Percentiles rank a stretch among this genome's conserved stretches.
These are phyloP conservation scores for Chaetogeoica ovagalla DNA, from an alignment of 2,888 invertebrate species.

Conservation along the genomic window DNA sequence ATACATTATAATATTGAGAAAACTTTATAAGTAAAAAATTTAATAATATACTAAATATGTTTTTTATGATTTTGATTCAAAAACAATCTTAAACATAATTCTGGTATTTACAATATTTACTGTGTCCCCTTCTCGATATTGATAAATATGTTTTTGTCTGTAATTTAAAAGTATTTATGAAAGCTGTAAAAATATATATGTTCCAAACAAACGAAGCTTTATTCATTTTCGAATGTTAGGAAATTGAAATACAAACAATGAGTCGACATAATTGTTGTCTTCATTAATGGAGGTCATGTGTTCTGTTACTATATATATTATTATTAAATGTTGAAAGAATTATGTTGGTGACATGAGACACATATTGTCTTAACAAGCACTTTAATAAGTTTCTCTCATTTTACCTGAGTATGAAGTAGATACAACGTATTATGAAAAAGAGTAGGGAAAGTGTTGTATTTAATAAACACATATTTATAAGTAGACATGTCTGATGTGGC, in stretches of 20 bases:
- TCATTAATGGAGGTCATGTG: constrained; percentile 10
- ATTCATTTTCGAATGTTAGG: background rate
- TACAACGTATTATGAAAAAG: too few species aligned
- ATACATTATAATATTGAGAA: too few species aligned
- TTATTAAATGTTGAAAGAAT: background rate
- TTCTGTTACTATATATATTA: background rate
- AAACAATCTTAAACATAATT: background rate
- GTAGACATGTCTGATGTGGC: too few species aligned
- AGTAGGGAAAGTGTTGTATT: too few species aligned
- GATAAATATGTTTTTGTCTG: too few species aligned
- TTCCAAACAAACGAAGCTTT: background rate
- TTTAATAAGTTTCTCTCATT: background rate
- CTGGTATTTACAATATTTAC: background rate
- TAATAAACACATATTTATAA: too few species aligned
- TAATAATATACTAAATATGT: too few species aligned
- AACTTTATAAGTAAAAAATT: too few species aligned
- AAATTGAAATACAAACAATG: background rate
- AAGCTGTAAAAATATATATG: too few species aligned
- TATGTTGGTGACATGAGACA: background rate
- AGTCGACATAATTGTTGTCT: background rate
- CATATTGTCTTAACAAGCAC: background rate
- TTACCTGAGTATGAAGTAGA: background rate
- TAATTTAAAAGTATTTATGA: background rate
- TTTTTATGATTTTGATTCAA: background rate
- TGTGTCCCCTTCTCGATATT: background rate